Evolutionary conservation across 2,797 vertebrate genomes (phyloP), one percentile per base, ranked within the genome.

Genomic region (Otus scops): DNA sequence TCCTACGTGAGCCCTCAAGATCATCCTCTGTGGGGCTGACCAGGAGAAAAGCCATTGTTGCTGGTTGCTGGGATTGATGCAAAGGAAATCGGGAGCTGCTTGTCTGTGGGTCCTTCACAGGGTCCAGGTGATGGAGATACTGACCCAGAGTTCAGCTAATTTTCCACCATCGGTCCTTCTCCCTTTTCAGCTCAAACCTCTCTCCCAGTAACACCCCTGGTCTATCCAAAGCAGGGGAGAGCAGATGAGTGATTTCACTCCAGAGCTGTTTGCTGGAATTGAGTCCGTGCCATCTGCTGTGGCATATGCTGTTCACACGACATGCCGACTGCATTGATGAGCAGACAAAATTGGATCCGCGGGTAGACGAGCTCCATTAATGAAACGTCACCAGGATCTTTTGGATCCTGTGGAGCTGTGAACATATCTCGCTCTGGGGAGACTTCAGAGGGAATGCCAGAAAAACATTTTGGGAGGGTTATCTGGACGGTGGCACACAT

Each of bases 271-370:
- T 13, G 15, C 75, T 48, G 94, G 95, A 89, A 87, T 93, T 89
- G 88, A 86, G 91, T 97, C 89, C 6, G 2, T 89, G 95, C 96
- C 97, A 97, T 97, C 97, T 97, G 97, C 95, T 30, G 41, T 47
- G 93, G 92, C 97, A 97, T 94, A 86, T 97, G 97, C 73, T 94
- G 45, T 65, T 96, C 88, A 51, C 73, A 78, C 82, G 34, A 94
- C 76, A 28, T 27, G 57, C 75, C 61, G 39, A 53, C 78, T 92
- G 94, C 95, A 68, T 30, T 73, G 95, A 95, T 88, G 94, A 96
- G 60, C 88, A 60, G 87, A 41, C 83, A 56, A 43, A 74, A 78
- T 78, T 63, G 64, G 61, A 91, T 75, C 82, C 1, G 43, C 16
- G 83, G 93, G 59, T 57, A 91, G 83, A 94, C 1, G 68, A 93